Base-by-base conservation (phyloP, 2,888 invertebrate species). In the Temnothorax ravouxi region DNA sequence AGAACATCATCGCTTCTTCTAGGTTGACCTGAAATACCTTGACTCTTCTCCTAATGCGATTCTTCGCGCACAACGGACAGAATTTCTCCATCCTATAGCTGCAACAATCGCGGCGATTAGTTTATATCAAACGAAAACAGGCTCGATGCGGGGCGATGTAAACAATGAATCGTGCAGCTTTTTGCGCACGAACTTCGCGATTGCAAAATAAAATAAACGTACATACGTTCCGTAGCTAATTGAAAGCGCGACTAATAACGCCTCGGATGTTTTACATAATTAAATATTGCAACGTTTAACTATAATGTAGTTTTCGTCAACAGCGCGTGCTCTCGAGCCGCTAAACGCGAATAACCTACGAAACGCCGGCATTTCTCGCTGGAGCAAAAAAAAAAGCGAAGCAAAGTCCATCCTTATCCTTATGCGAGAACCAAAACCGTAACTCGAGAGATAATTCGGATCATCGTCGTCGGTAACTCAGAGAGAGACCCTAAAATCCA, bases 51-150 rank as follows among this genome's bases (percentile, higher is more conserved):
- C 89, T 91, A 1, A 71, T n/a, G 11, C 93, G 94, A 81, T 88
- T 92, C 86, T 92, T 92, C 13, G 87, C 84, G 85, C 94, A 94
- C 47, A 92, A 50, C 18, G 94, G 94, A 72, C 94, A 94, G 84
- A 91, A 89, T 56, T 91, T 90, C 66, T 91, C 90, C 94, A 94
- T 94, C 80, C 86, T 29, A n/a, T n/a, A 29, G 29, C 29, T 91
- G 67, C n/a, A 80, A 76, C 6, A 29, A 44, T 41, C 56, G 3
- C 13, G 25, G 41, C 21, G 21, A 9, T 61, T 47, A 29, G 41
- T 25, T 72, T 21, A 41, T 41, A 41, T 41, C 21, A 41, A 38
- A 18, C 38, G 5, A 54, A 54, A n/a, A 18, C 18, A 25, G 41
- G 4, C 15, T 18, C 9, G 18, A 4, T 25, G n/a, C n/a, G 9